These are phyloP conservation scores for Sipha maydis DNA, from an alignment of 2,888 invertebrate genomes.

Conservation along the genomic window DNA sequence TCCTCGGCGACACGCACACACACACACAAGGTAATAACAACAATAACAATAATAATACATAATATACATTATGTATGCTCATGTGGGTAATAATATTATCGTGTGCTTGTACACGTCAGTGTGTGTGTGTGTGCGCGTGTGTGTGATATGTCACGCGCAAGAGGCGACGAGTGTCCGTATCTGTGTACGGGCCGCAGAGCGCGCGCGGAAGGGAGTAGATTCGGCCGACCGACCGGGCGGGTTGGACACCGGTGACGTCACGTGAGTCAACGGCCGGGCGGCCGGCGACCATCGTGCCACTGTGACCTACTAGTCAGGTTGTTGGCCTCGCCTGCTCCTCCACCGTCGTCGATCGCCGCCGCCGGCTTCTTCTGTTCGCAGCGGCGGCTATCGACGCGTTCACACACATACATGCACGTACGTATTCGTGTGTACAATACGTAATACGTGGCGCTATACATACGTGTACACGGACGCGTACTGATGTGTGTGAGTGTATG, in stretches of 20 bases:
- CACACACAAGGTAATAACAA: slow-evolving; percentile 1
- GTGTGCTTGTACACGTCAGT: neutral
- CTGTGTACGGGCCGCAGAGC: neutral
- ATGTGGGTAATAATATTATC: slow-evolving; percentile 6
- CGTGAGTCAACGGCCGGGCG: slow-evolving; percentile 61
- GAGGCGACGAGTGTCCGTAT: neutral
- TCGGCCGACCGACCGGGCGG: neutral
- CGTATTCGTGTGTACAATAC: neutral
- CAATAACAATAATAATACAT: slow-evolving; percentile 10
- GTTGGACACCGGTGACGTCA: slow-evolving; percentile 58
- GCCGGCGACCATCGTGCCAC: slow-evolving; percentile 60
- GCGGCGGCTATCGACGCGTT: slow-evolving; percentile 28
- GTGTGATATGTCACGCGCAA: neutral
- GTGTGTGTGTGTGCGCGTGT: neutral
- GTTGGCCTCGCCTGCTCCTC: slow-evolving; percentile 57
- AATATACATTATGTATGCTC: neutral
- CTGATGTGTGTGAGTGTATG: too few relatives aligned
- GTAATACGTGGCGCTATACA: neutral
- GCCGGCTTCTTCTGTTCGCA: neutral
- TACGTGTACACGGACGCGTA: neutral
- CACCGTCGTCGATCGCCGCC: slow-evolving; percentile 12
- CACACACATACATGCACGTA: neutral
- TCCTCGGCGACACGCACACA: slow-evolving; percentile 28
- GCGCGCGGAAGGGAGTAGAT: neutral
- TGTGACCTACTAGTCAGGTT: slow-evolving; percentile 62